These are phyloP conservation scores for Fringilla coelebs DNA, from an alignment of 2,797 vertebrate species.

Conservation along the genomic window DNA sequence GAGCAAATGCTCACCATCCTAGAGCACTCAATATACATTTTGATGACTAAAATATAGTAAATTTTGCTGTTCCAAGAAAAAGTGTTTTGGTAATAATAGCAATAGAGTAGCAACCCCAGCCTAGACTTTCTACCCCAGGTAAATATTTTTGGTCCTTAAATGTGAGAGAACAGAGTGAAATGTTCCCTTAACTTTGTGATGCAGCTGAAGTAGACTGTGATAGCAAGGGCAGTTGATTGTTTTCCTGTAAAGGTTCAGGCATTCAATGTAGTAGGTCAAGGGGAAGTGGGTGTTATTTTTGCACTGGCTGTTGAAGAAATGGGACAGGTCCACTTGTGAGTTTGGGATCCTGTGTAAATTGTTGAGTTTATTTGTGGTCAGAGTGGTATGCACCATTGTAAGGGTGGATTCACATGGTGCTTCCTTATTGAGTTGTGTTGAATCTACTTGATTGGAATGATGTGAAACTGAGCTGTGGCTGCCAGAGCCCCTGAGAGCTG, in stretches of 20 bases:
- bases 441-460: not conserved
- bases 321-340: not conserved
- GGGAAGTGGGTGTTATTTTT: not conserved
- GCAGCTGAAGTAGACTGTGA: not conserved
- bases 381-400: not conserved
- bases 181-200: not conserved
- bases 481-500: not conserved
- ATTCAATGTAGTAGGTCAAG: not conserved
- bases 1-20: not conserved
- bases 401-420: not conserved
- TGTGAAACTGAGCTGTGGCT: not conserved
- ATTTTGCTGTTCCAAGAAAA: not conserved
- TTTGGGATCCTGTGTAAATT: not conserved
- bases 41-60: not conserved
- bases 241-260: not conserved
- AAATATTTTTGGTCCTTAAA: not conserved
- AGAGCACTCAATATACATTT: not conserved
- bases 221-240: not conserved
- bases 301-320: not conserved
- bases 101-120: not conserved
- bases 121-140: not conserved
- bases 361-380: not conserved
- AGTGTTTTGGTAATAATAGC: fast-evolving
- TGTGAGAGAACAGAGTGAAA: not conserved
- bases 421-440: not conserved